Evolutionary conservation across 2,888 invertebrate species (phyloP).

Genomic region (Trichogramma evanescens): DNA sequence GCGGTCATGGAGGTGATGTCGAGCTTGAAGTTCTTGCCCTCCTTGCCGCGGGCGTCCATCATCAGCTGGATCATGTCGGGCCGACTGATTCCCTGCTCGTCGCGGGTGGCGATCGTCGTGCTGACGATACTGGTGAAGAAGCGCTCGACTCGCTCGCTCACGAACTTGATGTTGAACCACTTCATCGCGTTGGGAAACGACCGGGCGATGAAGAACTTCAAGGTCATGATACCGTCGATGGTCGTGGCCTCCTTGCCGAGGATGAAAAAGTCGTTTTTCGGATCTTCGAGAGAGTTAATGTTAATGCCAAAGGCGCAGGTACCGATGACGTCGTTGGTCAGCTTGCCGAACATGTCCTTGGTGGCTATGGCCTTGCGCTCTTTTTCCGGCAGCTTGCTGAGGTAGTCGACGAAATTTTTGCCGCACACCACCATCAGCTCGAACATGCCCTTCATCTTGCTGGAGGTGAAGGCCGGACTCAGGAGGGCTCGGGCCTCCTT

Average conservation of each 20-base stretch:
- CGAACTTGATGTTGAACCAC: constrained; percentile 19
- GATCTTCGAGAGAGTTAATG: constrained; percentile 35
- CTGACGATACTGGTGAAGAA: constrained; percentile 26
- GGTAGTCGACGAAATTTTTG: constrained; percentile 29
- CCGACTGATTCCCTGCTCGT: constrained; percentile 26
- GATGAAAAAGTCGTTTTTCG: constrained; percentile 37
- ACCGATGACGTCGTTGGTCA: constrained; percentile 48
- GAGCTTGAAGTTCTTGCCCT: constrained; percentile 25
- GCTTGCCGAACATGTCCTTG: constrained; percentile 42
- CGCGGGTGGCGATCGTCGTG: constrained; percentile 22
- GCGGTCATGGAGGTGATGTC: constrained; percentile 44
- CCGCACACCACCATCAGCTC: constrained; percentile 32
- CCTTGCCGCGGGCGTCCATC: constrained; percentile 36
- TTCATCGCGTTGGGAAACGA: constrained; percentile 20
- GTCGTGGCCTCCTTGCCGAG: constrained; percentile 31
- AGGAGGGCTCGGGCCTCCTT: constrained; percentile 49
- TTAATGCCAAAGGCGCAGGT: constrained; percentile 48
- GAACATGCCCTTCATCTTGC: constrained; percentile 53
- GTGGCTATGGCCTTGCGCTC: constrained; percentile 31
- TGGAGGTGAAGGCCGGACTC: constrained; percentile 54
- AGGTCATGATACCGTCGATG: constrained; percentile 14
- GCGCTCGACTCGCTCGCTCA: constrained; percentile 8
- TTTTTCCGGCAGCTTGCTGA: constrained; percentile 21
- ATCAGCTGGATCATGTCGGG: constrained; percentile 38
- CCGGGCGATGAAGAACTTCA: constrained; percentile 24